Conservation (phyloP, 2,888 invertebrate genomes). For the Oscheius onirici region DNA sequence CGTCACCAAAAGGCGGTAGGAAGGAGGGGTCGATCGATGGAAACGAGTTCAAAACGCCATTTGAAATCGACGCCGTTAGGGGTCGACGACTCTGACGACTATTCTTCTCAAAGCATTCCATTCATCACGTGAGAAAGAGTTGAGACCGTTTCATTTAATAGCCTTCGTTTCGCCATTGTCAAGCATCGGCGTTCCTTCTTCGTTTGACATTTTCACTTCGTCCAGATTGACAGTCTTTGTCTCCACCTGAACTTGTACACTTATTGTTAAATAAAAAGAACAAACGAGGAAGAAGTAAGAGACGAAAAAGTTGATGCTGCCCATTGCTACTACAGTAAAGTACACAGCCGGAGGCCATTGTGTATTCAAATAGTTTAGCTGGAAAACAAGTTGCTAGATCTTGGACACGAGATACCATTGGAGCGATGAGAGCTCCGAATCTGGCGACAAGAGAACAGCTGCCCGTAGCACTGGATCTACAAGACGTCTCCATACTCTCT, state of each 20-base stretch:
- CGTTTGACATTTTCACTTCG: conserved; percentile 42
- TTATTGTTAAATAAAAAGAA: not conserved
- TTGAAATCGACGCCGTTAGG: conserved; percentile 1
- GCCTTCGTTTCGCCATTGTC: conserved; percentile 7
- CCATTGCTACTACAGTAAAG: conserved; percentile 62
- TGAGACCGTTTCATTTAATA: too few relatives aligned
- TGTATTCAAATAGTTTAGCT: conserved; percentile 63
- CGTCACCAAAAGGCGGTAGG: not conserved
- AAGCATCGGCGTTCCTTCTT: conserved; percentile 49
- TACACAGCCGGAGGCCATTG: conserved; percentile 66
- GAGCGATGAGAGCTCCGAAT: conserved; percentile 66
- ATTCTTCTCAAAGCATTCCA: not conserved
- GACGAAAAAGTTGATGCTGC: conserved; percentile 59
- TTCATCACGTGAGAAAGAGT: too few relatives aligned
- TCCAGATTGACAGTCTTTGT: conserved; percentile 54
- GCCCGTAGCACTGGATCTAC: conserved; percentile 62
- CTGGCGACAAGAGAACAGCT: conserved; percentile 66
- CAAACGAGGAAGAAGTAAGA: conserved; percentile 55
- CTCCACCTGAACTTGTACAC: conserved; percentile 39
- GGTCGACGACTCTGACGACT: not conserved
- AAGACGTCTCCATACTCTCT: conserved; percentile 65
- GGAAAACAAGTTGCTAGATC: conserved; percentile 19
- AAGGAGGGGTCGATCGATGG: conserved; percentile 13
- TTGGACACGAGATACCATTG: conserved; percentile 45
- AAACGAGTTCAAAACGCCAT: conserved; percentile 1